Percentiles rank a stretch among this genome's conserved stretches.
These are phyloP conservation scores for Rhea americana DNA, from an alignment of 2,113 vertebrate species.

Conservation along the genomic window DNA sequence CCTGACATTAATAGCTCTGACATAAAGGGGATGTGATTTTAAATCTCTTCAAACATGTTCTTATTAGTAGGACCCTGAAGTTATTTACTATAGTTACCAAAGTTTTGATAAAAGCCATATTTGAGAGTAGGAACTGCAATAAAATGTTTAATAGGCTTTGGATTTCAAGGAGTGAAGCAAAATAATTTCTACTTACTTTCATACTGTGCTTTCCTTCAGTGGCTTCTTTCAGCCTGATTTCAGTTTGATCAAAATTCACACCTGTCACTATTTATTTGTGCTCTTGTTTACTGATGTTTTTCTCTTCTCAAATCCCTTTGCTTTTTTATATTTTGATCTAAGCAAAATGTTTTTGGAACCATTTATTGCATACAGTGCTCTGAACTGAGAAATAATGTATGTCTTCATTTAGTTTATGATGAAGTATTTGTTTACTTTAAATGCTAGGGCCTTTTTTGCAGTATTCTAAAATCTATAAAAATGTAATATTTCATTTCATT, in stretches of 20 bases:
- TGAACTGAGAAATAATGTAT: constrained; percentile 30
- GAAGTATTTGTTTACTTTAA: not conserved
- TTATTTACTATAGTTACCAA: not conserved
- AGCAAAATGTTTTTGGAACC: not conserved
- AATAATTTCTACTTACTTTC: not conserved
- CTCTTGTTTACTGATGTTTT: constrained; percentile 20
- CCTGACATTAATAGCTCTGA: not conserved
- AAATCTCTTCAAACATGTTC: not conserved
- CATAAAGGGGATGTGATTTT: not conserved
- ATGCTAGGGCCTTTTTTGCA: not conserved
- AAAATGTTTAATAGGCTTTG: not conserved
- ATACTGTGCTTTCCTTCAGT: not conserved
- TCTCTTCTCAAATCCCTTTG: not conserved
- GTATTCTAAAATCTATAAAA: not conserved
- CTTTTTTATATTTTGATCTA: constrained; percentile 8
- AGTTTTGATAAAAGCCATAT: not conserved
- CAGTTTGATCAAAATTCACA: not conserved
- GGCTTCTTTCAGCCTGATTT: not conserved
- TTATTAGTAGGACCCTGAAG: not conserved
- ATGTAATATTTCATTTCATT: not conserved
- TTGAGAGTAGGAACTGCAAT: not conserved
- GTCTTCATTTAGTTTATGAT: constrained; percentile 9
- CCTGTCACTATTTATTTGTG: not conserved
- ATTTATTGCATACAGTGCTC: not conserved
- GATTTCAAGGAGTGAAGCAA: not conserved